A percentile compares a stretch with the other conserved stretches of the same genome.
phyloP scores from a whole-genome alignment of 2,888 invertebrate genomes.

The Piscicola geometra region DNA sequence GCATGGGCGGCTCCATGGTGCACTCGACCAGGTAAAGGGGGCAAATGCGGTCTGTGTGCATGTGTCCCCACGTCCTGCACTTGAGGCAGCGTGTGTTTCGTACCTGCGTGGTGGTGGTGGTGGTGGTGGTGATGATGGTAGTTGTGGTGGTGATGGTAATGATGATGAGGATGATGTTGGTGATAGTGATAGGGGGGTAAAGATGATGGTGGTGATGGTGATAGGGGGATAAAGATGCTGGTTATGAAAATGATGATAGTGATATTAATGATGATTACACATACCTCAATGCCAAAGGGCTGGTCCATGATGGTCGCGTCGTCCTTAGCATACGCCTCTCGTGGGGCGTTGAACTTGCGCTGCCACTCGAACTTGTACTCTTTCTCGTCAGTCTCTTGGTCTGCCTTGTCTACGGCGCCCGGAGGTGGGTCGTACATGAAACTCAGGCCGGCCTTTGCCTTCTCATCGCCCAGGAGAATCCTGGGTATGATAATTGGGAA shows the following conservation, averaged over 20 bases:
- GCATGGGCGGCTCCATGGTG: conserved; percentile 53
- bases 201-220: too few relatives aligned
- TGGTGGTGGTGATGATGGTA: too few relatives aligned
- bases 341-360: conserved; percentile 94
- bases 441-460: conserved; percentile 93
- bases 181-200: too few relatives aligned
- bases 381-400: conserved; percentile 70
- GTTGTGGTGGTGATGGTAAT: too few relatives aligned
- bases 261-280: too few relatives aligned
- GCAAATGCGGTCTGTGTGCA: conserved; percentile 88
- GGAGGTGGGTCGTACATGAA: conserved; percentile 99
- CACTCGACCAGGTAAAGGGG: conserved; percentile 67
- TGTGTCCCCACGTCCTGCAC: conserved; percentile 98
- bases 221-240: too few relatives aligned
- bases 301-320: conserved; percentile 96
- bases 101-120: not conserved
- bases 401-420: conserved; percentile 65
- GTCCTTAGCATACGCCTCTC: conserved; percentile 94
- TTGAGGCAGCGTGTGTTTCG: conserved; percentile 89
- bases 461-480: conserved; percentile 94
- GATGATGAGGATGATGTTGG: too few relatives aligned
- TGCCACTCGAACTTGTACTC: conserved; percentile 98
- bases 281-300: conserved; percentile 80
- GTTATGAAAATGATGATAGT: too few relatives aligned
- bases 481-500: too few relatives aligned